Base-by-base conservation (phyloP, 2,113 vertebrate genomes). In the Cepphus grylle region DNA sequence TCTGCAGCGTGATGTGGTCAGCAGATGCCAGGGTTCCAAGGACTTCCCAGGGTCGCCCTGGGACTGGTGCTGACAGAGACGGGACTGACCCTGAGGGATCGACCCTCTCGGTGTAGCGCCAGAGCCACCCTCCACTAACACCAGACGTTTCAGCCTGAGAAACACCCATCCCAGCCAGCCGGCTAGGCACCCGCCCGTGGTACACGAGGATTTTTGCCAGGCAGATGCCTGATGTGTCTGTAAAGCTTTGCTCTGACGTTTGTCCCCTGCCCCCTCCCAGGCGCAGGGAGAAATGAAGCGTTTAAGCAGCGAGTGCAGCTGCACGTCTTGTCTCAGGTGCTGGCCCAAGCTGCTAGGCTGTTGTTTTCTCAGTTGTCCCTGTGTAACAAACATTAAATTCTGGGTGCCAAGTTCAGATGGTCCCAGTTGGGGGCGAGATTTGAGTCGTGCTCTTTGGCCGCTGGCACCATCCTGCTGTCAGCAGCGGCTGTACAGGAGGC, bases 51-150 rank as follows among this genome's bases (percentile, higher is more conserved):
- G 10, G 32, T 56, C 15, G 50, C 22, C 59, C 25, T 53, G 38
- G 29, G 19, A 45, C 43, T 21, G 26, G 11, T 16, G 42, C 56
- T 65, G 50, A 36, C 36, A 78, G 43, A 42, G 29, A 50, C 30
- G 78, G 56, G 49, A 52, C 17, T 58, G 18, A 65, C 19, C 9
- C 32, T 10, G 14, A 56, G 15, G 36, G 12, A 43, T 9, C 0
- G 4, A 21, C 32, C 12, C 52, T 45, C 34, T 81, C 0, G 0
- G 27, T 1, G 1, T 20, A 23, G 30, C 9, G 72, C 32, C 43
- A 38, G 43, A 58, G 25, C 36, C 12, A 18, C 7, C 11, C 30
- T 49, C 49, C 1, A 4, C 16, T n/a, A 63, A 55, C 12, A 34
- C 10, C 30, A 38, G 45, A 43, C 0, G 3, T 43, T 66, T 36